Conservation (phyloP, 2,113 vertebrate genomes). For the Hippotragus niger region DNA sequence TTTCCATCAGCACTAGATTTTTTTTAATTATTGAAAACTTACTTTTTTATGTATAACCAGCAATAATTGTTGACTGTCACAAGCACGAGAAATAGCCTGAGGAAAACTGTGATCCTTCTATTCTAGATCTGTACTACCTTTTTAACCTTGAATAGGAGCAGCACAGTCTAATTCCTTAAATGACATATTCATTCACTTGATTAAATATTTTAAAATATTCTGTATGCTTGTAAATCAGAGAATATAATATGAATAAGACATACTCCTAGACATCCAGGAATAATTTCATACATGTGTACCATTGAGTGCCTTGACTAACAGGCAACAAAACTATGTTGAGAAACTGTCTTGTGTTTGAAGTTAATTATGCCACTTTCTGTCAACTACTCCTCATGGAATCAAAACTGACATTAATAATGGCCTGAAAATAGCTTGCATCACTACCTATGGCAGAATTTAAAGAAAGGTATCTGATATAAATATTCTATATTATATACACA, state of each 20-base stretch:
- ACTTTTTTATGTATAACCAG: not conserved
- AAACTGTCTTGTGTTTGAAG: not conserved
- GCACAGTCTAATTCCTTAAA: not conserved
- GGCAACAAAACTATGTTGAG: not conserved
- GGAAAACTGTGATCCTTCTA: not conserved
- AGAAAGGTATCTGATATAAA: not conserved
- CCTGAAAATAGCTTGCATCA: not conserved
- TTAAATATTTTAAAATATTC: not conserved
- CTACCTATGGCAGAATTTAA: not conserved
- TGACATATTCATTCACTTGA: not conserved
- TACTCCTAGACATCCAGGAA: not conserved
- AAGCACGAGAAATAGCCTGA: not conserved
- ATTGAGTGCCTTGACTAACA: not conserved
- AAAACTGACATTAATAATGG: not conserved
- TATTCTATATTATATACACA: not conserved
- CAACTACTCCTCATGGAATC: not conserved
- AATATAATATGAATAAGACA: not conserved
- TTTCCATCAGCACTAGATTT: not conserved
- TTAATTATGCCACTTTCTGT: not conserved
- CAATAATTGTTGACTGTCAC: not conserved
- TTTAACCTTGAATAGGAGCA: not conserved
- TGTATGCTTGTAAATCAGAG: not conserved
- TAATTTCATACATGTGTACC: not conserved
- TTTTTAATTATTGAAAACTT: not conserved
- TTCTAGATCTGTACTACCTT: not conserved